Percentiles rank a stretch among this genome's conserved stretches.
phyloP scores from a whole-genome alignment of 2,797 vertebrate species.

The Ara ararauna region DNA sequence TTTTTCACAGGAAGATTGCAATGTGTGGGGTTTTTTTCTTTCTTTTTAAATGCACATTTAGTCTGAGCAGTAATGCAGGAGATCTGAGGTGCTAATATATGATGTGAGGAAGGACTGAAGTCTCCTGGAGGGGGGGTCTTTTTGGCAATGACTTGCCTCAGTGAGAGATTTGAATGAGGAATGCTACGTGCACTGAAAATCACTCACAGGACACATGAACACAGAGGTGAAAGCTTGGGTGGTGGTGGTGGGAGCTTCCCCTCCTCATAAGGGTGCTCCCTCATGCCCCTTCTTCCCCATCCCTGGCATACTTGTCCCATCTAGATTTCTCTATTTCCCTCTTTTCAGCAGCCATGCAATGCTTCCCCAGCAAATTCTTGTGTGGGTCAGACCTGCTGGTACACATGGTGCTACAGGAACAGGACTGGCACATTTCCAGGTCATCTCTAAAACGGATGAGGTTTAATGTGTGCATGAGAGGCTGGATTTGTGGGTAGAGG shows the following conservation, averaged over 20 bases:
- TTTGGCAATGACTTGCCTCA: slow-evolving; percentile 57
- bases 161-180: slow-evolving; percentile 53
- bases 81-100: slow-evolving; percentile 71
- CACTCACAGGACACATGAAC: slow-evolving; percentile 32
- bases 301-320: accelerated
- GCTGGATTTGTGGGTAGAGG: not conserved
- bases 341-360: not conserved
- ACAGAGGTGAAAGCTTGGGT: not conserved
- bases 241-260: not conserved
- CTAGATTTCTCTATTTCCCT: not conserved
- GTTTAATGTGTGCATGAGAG: not conserved
- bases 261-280: not conserved
- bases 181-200: slow-evolving; percentile 22
- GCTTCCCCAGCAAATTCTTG: slow-evolving; percentile 9
- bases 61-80: slow-evolving; percentile 68
- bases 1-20: slow-evolving; percentile 70
- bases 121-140: slow-evolving; percentile 44
- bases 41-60: slow-evolving; percentile 70
- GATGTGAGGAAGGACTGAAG: slow-evolving; percentile 72
- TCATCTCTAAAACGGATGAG: not conserved
- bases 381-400: slow-evolving; percentile 2
- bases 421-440: slow-evolving; percentile 21
- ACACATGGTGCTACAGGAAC: not conserved
- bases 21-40: slow-evolving; percentile 21
- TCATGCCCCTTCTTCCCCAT: not conserved